Base-by-base conservation (phyloP, 2,888 invertebrate genomes). In the Carterocephalus palaemon region DNA sequence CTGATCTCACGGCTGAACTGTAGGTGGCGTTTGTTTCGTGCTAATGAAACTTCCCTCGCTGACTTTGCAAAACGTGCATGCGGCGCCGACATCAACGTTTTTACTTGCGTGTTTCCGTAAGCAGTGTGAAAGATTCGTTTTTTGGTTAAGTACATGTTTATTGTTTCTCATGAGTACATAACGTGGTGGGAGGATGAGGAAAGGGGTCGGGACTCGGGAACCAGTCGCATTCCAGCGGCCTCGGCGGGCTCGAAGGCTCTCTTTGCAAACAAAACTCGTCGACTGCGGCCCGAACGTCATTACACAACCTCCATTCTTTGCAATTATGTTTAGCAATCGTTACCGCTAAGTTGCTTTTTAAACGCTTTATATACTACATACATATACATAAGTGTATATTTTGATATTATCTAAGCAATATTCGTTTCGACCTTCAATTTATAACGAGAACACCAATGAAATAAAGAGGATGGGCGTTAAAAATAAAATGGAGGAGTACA, bases 1-100 rank as follows among this genome's bases (percentile, higher is more conserved):
- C 69, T 45, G 64, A 80, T 83, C 83, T 73, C 82, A 83, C 79
- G 70, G 54, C 57, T n/a, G n/a, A n/a, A 53, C 53, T n/a, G n/a
- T n/a, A n/a, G 48, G 57, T 57, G 59, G 58, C 54, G 55, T 49
- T 47, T 53, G 67, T 67, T 71, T 78, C 77, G 71, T 63, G 68
- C 64, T 57, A 67, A 67, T 60, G 55, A 62, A 47, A 43, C 50
- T 49, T 48, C 48, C 49, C 48, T 47, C 37, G 47, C 40, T 23
- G 33, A 42, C 24, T 38, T 33, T 20, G 12, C 39, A 31, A 45
- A 40, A 42, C 38, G 16, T 19, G 17, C 28, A 23, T 19, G 34
- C 22, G 22, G 39, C 15, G 20, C 33, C 15, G 26, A 41, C 15
- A 31, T 20, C 9, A 15, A 4, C 4, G n/a, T 16, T 9, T 24